Evolutionary conservation across 1,140 invertebrate species (phyloP), one percentile per base, ranked within the genome.

Genomic region (Brachystomella parvula): DNA sequence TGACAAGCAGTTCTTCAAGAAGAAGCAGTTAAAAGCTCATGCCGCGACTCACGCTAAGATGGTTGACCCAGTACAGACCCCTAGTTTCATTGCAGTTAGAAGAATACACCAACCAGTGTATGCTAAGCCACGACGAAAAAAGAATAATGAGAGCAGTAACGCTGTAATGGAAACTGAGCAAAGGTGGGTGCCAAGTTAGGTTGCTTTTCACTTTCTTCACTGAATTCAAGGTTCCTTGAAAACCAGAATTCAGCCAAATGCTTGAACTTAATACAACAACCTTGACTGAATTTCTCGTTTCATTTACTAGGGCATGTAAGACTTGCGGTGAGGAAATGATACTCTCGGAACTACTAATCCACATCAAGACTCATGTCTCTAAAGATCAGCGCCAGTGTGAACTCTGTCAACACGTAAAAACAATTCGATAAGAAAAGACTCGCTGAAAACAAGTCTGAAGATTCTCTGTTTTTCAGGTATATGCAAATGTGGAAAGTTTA

Each of bases 381-480:
- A 53, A 53, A 24, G 49, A 53, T 24, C 49, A 53, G 49, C 49
- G 49, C 21, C 49, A 53, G 21, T 53, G 49, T 53, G 49, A 53
- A 26, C 49, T 53, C 24, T 53, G 49, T 24, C 49, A 53, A 53
- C 49, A 53, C 24, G 49, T 53, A 53, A 53, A 26, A 9, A 9
- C 19, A 17, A 53, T 53, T 53, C n/a, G n/a, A n/a, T n/a, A n/a
- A n/a, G n/a, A n/a, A n/a, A n/a, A n/a, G n/a, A n/a, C n/a, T n/a
- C n/a, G n/a, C n/a, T 53, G 24, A 26, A 53, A 44, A n/a, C 39
- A 44, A 44, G n/a, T 44, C n/a, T 44, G 9, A 44, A 44, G 9
- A 44, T 19, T 24, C 21, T 53, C 6, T 6, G 6, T 53, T 17
- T 24, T 53, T 19, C 21, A 53, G 49, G 49, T 53, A 6, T 53